Evolutionary conservation across 2,113 vertebrate genomes (phyloP), one percentile per base, ranked within the genome.

Genomic region (Dicrurus megarhynchus): DNA sequence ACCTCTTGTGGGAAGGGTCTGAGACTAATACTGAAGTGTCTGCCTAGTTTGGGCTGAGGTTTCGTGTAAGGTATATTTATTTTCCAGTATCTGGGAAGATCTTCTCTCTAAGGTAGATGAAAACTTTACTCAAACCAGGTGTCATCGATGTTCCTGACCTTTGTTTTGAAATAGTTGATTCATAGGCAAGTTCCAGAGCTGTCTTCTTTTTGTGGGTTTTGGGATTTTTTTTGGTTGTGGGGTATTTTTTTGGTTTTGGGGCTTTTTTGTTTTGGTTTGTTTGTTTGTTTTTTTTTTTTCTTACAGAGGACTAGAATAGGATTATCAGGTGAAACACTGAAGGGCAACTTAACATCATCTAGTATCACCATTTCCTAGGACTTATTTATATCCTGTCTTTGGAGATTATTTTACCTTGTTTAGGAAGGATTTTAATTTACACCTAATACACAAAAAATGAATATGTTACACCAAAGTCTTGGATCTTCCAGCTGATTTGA

Each of bases 81-180:
- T 88, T 95, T 63, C 30, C 59, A n/a, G 21, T 47, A 14, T 27
- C 47, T 78, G 26, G 32, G 20, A 44, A 67, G 24, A 47, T 39
- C 16, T 89, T 83, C 1, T 12, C 16, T 65, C 24, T 60, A 23
- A 83, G 44, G 67, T 26, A 75, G 30, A 8, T 63, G 32, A 80
- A 68, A 80, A 9, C 21, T 87, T 60, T 61, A 57, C 6, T 83
- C 9, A 32, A 90, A 33, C 10, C 6, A 16, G 16, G 4, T 60
- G 9, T 63, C 27, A 32, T 22, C 0, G 0, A 12, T 27, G 4
- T 77, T 84, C 28, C 18, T 6, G 4, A 12, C 4, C 49, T 91
- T 44, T 82, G 7, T 42, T 80, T 83, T 73, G 37, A 89, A 82
- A 53, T 61, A 46, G 2, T 15, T 55, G 17, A 33, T 59, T 84